phyloP scores from a whole-genome alignment of 2,888 invertebrate genomes.

The Tachina lurida region DNA sequence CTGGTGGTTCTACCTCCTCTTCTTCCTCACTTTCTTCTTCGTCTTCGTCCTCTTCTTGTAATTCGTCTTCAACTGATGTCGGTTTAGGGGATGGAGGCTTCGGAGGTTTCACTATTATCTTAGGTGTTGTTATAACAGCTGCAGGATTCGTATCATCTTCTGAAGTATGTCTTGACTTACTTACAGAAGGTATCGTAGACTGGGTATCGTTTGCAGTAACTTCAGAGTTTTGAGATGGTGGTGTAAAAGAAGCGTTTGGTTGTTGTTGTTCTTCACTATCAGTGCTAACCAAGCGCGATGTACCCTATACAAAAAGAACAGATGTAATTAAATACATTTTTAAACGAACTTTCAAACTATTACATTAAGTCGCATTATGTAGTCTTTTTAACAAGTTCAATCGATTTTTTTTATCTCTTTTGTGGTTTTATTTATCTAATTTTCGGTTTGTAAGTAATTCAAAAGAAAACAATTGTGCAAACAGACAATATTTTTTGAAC shows the following conservation, averaged over 20 bases:
- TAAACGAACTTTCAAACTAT: neutral
- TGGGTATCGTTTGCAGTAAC: slow-evolving; percentile 64
- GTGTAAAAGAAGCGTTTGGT: slow-evolving; percentile 83
- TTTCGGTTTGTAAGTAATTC: neutral
- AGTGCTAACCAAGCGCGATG: slow-evolving; percentile 87
- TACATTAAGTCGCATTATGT: neutral
- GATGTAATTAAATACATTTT: neutral
- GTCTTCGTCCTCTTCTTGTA: slow-evolving; percentile 72
- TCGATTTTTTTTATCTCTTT: slow-evolving; percentile 26
- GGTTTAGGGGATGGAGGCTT: slow-evolving; percentile 75
- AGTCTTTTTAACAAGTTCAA: neutral
- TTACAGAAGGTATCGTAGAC: slow-evolving; percentile 51
- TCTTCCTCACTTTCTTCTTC: slow-evolving; percentile 71
- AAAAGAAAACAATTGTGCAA: slow-evolving; percentile 53
- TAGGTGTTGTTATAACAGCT: slow-evolving; percentile 75
- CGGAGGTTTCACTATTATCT: slow-evolving; percentile 78
- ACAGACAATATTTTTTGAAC: slow-evolving; percentile 41
- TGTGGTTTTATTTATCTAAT: neutral
- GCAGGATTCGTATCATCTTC: slow-evolving; percentile 69
- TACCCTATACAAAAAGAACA: slow-evolving; percentile 82
- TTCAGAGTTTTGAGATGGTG: slow-evolving; percentile 76
- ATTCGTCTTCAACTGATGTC: slow-evolving; percentile 37
- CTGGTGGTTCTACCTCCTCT: slow-evolving; percentile 78
- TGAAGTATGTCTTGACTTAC: slow-evolving; percentile 71
- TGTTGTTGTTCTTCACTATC: slow-evolving; percentile 86